A percentile compares a stretch with the other conserved stretches of the same genome.
phyloP scores from a whole-genome alignment of 1,140 invertebrate genomes.

The Lordiphosa clarofinis region DNA sequence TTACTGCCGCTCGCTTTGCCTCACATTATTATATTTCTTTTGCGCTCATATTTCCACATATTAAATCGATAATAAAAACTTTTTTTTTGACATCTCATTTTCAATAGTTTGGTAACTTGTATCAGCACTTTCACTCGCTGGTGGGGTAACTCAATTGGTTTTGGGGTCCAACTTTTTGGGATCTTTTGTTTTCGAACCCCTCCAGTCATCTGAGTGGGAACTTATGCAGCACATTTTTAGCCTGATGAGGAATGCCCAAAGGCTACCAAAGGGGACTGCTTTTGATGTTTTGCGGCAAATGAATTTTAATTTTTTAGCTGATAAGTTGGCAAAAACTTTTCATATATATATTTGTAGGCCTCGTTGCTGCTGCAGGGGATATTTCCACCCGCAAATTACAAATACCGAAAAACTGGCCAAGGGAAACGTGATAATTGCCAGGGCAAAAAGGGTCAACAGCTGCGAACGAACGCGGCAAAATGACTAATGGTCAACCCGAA shows the following conservation, averaged over 20 bases:
- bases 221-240: constrained; percentile 48
- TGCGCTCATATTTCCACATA: constrained; percentile 27
- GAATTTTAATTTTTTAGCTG: constrained; percentile 60
- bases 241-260: constrained; percentile 18
- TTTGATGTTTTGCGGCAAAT: constrained; percentile 56
- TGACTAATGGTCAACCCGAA: constrained; percentile 65
- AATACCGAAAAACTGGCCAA: constrained; percentile 23
- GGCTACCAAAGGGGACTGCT: constrained; percentile 33
- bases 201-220: constrained; percentile 45
- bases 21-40: constrained; percentile 11
- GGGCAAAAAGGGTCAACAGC: constrained; percentile 55
- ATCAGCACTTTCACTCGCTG: constrained; percentile 35
- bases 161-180: constrained; percentile 26
- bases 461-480: constrained; percentile 31
- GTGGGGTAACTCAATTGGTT: constrained; percentile 37
- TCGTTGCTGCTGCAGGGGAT: constrained; percentile 17
- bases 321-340: constrained; percentile 37
- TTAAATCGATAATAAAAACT: constrained; percentile 78
- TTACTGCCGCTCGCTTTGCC: neutral
- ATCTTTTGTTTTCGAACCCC: neutral
- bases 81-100: constrained; percentile 77
- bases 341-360: constrained; percentile 26
- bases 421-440: constrained; percentile 69
- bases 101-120: constrained; percentile 67
- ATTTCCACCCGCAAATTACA: constrained; percentile 38